Evolutionary conservation across 2,797 vertebrate species (phyloP).

Genomic region (Halcyon badia): DNA sequence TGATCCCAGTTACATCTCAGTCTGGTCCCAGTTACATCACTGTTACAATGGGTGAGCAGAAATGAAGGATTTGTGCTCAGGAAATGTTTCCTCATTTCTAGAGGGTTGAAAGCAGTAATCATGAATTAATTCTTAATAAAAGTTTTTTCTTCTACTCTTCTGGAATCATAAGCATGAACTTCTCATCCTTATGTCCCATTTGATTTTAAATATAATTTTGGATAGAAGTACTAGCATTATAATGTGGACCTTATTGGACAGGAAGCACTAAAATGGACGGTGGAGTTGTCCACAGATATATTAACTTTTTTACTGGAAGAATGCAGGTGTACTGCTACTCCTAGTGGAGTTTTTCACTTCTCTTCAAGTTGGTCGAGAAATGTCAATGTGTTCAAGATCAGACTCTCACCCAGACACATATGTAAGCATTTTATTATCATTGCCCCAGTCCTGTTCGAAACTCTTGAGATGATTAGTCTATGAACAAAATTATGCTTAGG

Average conservation of each 20-base stretch:
- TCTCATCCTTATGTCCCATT: neutral
- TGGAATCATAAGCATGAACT: neutral
- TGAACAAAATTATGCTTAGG: neutral
- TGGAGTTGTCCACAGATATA: neutral
- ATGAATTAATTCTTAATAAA: neutral
- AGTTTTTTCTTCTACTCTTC: neutral
- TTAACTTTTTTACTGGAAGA: neutral
- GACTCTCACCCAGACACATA: neutral
- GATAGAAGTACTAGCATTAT: neutral
- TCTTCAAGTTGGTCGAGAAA: neutral
- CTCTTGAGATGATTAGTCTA: neutral
- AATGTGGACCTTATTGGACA: neutral
- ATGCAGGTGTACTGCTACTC: neutral
- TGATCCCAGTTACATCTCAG: neutral
- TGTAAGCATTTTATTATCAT: neutral
- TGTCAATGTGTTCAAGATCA: neutral
- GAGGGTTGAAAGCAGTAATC: neutral
- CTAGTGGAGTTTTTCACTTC: neutral
- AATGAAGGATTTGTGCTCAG: neutral
- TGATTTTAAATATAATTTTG: neutral
- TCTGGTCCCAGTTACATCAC: neutral
- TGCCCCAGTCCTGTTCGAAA: neutral
- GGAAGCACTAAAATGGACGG: neutral
- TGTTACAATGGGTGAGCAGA: neutral
- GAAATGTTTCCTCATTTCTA: neutral